Conservation (phyloP, 2,113 vertebrate genomes). For the Actenoides lindsayi region DNA sequence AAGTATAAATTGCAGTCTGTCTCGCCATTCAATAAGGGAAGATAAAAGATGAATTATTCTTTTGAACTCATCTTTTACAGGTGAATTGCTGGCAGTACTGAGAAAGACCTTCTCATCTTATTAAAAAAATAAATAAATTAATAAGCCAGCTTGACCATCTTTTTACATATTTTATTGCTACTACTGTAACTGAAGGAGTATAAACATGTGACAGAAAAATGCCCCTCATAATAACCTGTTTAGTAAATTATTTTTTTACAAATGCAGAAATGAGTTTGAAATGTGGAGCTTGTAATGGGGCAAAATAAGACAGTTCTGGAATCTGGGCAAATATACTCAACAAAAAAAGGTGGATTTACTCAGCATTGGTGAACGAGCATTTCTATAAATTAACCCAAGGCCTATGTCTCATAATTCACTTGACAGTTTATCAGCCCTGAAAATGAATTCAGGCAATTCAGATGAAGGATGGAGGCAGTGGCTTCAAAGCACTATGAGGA, state of each 20-base stretch:
- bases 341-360: constrained; percentile 29
- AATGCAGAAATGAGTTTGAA: neutral
- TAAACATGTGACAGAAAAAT: neutral
- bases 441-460: constrained; percentile 67
- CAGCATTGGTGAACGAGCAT: neutral
- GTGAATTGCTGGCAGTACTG: neutral
- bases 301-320: constrained; percentile 15
- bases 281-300: neutral
- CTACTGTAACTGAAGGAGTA: neutral
- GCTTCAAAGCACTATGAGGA: neutral
- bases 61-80: constrained; percentile 35
- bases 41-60: constrained; percentile 23
- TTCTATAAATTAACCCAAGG: constrained; percentile 63
- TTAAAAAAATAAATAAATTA: neutral
- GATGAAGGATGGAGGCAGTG: constrained; percentile 60
- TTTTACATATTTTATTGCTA: neutral
- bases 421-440: constrained; percentile 65
- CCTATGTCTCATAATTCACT: constrained; percentile 41
- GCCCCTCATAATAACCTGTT: neutral
- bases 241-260: neutral
- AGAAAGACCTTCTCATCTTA: neutral
- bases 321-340: neutral
- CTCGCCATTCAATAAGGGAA: neutral
- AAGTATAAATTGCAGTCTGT: constrained; percentile 3
- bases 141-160: neutral